These are phyloP conservation scores for Aradus depressus DNA, from an alignment of 2,888 invertebrate species.

Conservation along the genomic window DNA sequence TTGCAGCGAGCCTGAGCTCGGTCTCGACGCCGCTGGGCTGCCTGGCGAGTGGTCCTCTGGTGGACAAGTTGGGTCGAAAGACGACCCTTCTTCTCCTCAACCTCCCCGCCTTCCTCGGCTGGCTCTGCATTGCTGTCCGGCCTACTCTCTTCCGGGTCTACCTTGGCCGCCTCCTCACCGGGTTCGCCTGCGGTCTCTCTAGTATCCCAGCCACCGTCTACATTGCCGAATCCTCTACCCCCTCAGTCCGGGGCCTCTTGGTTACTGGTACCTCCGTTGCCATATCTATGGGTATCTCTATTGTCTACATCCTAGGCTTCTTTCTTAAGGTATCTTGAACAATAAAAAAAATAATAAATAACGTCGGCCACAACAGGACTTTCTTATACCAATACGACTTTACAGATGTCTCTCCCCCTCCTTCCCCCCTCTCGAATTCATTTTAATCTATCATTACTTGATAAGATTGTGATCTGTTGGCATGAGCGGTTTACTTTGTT, in stretches of 20 bases:
- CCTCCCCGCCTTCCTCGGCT: slow-evolving; percentile 29
- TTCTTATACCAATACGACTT: too few species aligned
- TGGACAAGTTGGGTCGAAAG: slow-evolving; percentile 30
- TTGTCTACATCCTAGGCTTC: slow-evolving; percentile 43
- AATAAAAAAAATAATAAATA: neutral
- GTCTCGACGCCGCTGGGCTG: slow-evolving; percentile 31
- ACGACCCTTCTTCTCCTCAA: slow-evolving; percentile 27
- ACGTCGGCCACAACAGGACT: neutral
- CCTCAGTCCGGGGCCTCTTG: slow-evolving; percentile 39
- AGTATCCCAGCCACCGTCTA: slow-evolving; percentile 46
- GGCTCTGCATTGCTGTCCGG: slow-evolving; percentile 28
- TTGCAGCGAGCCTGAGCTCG: slow-evolving; percentile 30
- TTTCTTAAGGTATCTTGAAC: slow-evolving; percentile 40
- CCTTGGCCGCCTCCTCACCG: slow-evolving; percentile 28
- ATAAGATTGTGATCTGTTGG: too few species aligned
- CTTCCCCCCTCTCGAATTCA: too few species aligned
- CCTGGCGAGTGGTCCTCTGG: slow-evolving; percentile 28
- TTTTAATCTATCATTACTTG: too few species aligned
- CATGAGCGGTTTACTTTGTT: too few species aligned
- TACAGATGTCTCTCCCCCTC: too few species aligned
- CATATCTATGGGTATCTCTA: slow-evolving; percentile 42
- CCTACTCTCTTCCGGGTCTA: slow-evolving; percentile 26
- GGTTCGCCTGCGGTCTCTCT: slow-evolving; percentile 38
- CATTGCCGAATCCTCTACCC: slow-evolving; percentile 38
- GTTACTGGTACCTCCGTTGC: slow-evolving; percentile 45